Conservation (phyloP, 1,140 invertebrate species). For the Drosophila orena region DNA sequence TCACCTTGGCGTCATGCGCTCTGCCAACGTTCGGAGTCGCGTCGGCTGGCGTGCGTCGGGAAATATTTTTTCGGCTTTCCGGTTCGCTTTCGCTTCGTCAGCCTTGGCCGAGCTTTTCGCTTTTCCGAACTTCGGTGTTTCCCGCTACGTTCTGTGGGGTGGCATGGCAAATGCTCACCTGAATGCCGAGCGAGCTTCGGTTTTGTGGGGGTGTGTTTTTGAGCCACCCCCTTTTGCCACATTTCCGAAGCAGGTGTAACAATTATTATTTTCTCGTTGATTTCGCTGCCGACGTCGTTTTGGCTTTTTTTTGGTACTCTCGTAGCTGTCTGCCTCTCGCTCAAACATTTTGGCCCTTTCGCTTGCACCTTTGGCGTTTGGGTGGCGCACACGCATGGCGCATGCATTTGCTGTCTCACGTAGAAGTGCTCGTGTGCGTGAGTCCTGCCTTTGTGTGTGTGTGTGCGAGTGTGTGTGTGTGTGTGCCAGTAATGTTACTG, state of each 20-base stretch:
- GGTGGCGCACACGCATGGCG: conserved; percentile 74
- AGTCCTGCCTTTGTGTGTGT: conserved; percentile 10
- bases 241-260: conserved; percentile 83
- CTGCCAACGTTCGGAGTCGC: conserved; percentile 64
- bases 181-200: conserved; percentile 52
- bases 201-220: conserved; percentile 36
- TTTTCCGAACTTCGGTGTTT: conserved; percentile 66
- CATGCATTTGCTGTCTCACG: conserved; percentile 80
- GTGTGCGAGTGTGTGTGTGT: conserved; percentile 19
- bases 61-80: conserved; percentile 15
- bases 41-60: conserved; percentile 32
- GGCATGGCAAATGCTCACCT: conserved; percentile 61
- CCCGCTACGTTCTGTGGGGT: conserved; percentile 32
- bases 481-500: conserved; percentile 79
- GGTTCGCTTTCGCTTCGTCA: conserved; percentile 41
- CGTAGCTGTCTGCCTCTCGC: conserved; percentile 45
- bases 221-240: conserved; percentile 50
- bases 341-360: conserved; percentile 57
- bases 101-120: conserved; percentile 19
- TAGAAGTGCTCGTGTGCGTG: conserved; percentile 30
- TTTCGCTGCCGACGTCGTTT: conserved; percentile 71
- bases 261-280: conserved; percentile 84
- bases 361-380: conserved; percentile 36
- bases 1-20: conserved; percentile 78
- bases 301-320: conserved; percentile 45